These are phyloP conservation scores for Drosophila seguyi DNA, from an alignment of 1,140 invertebrate species.

Conservation along the genomic window DNA sequence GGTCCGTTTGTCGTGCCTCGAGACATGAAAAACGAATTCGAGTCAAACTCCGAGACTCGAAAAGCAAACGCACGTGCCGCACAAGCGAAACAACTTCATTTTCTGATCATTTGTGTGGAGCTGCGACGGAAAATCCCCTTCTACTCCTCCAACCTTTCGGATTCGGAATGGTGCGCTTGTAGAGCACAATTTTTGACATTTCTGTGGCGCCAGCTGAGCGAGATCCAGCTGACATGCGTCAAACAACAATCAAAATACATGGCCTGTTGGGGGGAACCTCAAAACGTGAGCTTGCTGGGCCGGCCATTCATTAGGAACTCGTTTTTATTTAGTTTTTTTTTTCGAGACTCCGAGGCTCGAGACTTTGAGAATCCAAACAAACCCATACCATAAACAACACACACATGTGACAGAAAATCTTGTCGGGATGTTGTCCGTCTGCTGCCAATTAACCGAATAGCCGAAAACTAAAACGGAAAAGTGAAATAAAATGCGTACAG, in stretches of 20 bases:
- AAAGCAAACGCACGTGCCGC: conserved; percentile 81
- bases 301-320: conserved; percentile 82
- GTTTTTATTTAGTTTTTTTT: conserved; percentile 45
- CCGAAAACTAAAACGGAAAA: conserved; percentile 30
- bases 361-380: conserved; percentile 36
- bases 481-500: conserved; percentile 48
- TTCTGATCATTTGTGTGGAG: conserved; percentile 67
- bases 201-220: conserved; percentile 75
- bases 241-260: conserved; percentile 83
- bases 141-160: background rate
- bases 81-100: conserved; percentile 82
- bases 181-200: conserved; percentile 82
- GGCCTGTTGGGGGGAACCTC: conserved; percentile 44
- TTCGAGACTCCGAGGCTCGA: conserved; percentile 11
- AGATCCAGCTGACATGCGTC: conserved; percentile 78
- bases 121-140: conserved; percentile 23
- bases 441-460: conserved; percentile 76
- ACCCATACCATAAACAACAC: conserved; percentile 42
- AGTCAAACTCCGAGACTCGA: conserved; percentile 44
- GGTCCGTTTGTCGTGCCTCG: conserved; percentile 52
- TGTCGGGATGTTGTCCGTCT: conserved; percentile 61
- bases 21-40: conserved; percentile 57
- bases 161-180: conserved; percentile 35
- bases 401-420: conserved; percentile 64
- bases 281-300: conserved; percentile 78